Base-by-base conservation (phyloP, 1,140 invertebrate species). In the Halictus rubicundus region DNA sequence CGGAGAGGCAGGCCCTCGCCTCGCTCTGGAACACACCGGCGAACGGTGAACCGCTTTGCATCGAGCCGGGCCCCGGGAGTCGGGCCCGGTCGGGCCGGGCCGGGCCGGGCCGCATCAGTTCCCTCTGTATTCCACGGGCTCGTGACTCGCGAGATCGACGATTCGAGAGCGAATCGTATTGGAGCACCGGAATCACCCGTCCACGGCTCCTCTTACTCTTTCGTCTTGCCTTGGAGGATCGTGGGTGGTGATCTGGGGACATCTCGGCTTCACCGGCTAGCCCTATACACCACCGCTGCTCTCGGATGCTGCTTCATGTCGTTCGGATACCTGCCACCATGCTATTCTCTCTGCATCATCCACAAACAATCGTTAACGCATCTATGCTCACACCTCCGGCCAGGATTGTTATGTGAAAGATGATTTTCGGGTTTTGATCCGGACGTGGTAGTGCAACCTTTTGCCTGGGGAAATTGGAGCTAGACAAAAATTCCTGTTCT, bases 41-140 rank as follows among this genome's bases (percentile, higher is more conserved):
- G 68, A 72, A 76, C 68, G 64, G 68, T 71, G 1, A 32, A 32
- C 60, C 69, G 68, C 78, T 65, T 85, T 83, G 83, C 77, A 83
- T 84, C 63, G 72, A 19, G 42, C 21, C 57, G 37, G 32, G 32
- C 32, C 32, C 32, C 32, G 32, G 32, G 32, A 32, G 32, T 32
- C 32, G 32, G 32, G 32, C 32, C 32, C 3, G 5, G 32, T 32
- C 2, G 72, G 23, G 42, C 21, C 57, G 37, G n/a, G 32, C 32
- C 32, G 32, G 5, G 32, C 5, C 2, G 72, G 23, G 42, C 21
- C 57, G 37, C 64, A 23, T 14, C 19, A 10, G 19, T 68, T 77
- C 80, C 49, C 19, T 57, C 37, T 8, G 54, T 69, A 60, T 70
- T 77, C 75, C 52, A 77, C 68, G 42, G 59, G 37, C 49, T 74